phyloP scores from a whole-genome alignment of 2,113 vertebrate genomes.

The Sylvicapra grimmia region DNA sequence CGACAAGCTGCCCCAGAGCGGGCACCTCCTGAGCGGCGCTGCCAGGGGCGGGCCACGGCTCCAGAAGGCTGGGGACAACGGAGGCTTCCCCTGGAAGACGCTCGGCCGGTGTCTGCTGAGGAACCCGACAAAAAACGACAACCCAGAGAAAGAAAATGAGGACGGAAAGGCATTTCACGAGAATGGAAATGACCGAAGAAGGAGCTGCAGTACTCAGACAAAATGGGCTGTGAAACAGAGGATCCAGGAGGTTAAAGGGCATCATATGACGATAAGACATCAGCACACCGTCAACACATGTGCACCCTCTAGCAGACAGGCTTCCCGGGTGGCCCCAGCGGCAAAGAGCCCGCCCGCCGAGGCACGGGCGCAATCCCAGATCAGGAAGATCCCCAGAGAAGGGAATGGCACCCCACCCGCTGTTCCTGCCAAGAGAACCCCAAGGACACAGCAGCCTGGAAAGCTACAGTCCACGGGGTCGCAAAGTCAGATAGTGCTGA shows the following conservation, averaged over 20 bases:
- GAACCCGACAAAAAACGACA: constrained; percentile 39
- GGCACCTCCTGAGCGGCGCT: constrained; percentile 77
- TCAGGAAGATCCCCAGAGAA: background rate
- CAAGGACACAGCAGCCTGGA: background rate
- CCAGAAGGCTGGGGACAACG: background rate
- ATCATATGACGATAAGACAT: rapidly evolving
- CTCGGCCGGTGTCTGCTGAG: background rate
- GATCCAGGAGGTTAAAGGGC: background rate
- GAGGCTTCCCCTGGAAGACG: background rate
- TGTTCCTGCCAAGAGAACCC: rapidly evolving
- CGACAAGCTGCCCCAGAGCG: constrained; percentile 82
- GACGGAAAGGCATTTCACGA: background rate
- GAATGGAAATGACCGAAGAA: background rate
- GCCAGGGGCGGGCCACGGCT: background rate
- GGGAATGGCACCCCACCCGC: background rate
- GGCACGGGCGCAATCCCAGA: rapidly evolving
- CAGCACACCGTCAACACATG: rapidly evolving
- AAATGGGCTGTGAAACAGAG: background rate
- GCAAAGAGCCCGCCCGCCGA: background rate
- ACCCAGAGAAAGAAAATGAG: background rate
- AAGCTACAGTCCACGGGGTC: background rate
- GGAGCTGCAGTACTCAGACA: background rate
- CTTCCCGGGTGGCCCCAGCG: rapidly evolving
- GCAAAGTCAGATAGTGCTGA: background rate
- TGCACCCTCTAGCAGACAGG: rapidly evolving